Percentiles rank a stretch among this genome's conserved stretches.
Evolutionary conservation across 2,113 vertebrate genomes (phyloP).

Genomic region (Mastomys natalensis): DNA sequence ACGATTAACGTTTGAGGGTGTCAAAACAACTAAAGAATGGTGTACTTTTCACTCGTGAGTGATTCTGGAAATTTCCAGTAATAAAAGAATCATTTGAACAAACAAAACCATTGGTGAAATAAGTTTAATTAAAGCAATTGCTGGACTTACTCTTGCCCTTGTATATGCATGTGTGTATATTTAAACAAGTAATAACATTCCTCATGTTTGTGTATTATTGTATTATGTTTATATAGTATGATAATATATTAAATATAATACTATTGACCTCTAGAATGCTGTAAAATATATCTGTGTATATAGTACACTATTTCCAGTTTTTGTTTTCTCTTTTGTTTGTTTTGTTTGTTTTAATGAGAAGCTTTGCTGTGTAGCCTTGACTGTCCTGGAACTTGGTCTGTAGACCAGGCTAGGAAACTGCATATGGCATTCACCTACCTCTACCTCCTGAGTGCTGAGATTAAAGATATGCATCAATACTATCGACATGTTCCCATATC

Average conservation of each 20-base stretch:
- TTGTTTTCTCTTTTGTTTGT: no score
- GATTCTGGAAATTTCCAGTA: neutral
- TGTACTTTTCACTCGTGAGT: neutral
- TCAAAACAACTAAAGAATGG: neutral
- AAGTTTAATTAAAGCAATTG: constrained; percentile 15
- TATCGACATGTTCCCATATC: neutral
- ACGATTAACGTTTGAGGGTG: neutral
- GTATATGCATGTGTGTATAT: neutral
- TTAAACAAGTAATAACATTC: neutral
- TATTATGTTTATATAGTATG: neutral
- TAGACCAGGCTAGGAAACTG: neutral
- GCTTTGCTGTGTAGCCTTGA: neutral
- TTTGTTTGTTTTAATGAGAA: neutral
- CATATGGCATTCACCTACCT: neutral
- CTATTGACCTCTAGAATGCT: neutral
- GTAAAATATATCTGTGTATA: neutral
- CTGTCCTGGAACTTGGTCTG: neutral
- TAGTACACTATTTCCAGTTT: no score
- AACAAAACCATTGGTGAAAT: neutral
- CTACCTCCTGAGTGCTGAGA: neutral
- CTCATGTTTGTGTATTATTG: neutral
- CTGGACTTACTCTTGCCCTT: neutral
- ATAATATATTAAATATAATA: neutral
- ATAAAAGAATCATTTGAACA: neutral
- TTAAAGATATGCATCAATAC: neutral